These are phyloP conservation scores for Apodemia duryi DNA, from an alignment of 2,888 invertebrate species.

Conservation along the genomic window DNA sequence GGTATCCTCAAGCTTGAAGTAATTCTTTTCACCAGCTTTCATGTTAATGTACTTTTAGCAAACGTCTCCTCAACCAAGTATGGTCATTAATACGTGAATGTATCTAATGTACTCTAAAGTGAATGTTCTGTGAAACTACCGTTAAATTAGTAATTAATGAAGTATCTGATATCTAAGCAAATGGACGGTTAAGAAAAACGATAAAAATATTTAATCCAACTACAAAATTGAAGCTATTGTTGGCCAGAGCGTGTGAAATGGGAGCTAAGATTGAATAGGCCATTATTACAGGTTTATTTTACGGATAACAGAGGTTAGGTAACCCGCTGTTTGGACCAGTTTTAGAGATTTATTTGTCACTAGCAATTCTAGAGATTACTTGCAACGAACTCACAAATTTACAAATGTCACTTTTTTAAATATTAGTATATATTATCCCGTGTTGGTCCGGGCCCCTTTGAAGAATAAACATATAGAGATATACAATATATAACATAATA, in stretches of 20 bases:
- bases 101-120: conserved; percentile 7
- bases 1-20: background rate
- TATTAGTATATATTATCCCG: no score
- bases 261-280: conserved; percentile 38
- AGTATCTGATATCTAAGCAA: conserved; percentile 28
- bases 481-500: no score
- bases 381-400: no score
- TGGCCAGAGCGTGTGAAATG: conserved; percentile 48
- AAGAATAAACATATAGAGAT: no score
- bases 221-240: conserved; percentile 46
- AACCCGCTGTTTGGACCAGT: conserved; percentile 15
- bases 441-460: no score
- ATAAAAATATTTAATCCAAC: conserved; percentile 41
- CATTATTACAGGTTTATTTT: conserved; percentile 34
- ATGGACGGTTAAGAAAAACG: conserved; percentile 28
- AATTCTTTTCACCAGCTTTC: background rate
- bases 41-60: background rate
- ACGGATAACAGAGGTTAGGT: conserved; percentile 37
- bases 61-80: background rate
- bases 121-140: conserved; percentile 27
- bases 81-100: background rate
- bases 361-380: no score
- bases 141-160: conserved; percentile 28
- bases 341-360: no score
- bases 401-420: no score